Evolutionary conservation across 2,113 vertebrate genomes (phyloP).

Genomic region (Erythrolamprus reginae): DNA sequence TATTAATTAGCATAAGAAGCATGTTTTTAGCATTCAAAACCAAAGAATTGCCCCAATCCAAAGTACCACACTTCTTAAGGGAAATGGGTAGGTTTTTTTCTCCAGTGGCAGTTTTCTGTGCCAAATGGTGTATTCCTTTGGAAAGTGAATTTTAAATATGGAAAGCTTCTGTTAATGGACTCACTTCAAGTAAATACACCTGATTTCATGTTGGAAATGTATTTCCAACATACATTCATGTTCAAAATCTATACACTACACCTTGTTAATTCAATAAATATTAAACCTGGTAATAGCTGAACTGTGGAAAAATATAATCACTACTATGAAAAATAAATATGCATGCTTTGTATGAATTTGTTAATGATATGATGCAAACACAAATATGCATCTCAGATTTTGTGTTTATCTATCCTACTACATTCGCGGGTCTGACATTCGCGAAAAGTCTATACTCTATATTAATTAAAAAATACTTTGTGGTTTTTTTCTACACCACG

Average conservation of each 20-base stretch:
- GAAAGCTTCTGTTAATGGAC: background rate
- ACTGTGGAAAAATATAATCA: background rate
- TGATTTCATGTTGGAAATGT: background rate
- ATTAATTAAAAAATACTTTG: too few relatives aligned
- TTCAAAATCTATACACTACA: background rate
- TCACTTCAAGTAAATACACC: background rate
- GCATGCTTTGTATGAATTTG: background rate
- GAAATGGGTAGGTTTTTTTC: background rate
- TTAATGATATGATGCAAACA: background rate
- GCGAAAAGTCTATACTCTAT: too few relatives aligned
- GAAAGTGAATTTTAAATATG: background rate
- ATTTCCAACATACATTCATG: background rate
- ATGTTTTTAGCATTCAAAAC: background rate
- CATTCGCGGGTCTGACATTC: too few relatives aligned
- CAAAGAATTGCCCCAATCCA: slow-evolving; percentile 11
- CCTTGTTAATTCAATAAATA: background rate
- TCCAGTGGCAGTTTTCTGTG: background rate
- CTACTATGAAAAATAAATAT: background rate
- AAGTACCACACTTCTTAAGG: background rate
- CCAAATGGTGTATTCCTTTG: background rate
- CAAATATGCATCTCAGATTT: background rate
- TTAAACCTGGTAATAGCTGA: background rate
- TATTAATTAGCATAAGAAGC: background rate
- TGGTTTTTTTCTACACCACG: too few relatives aligned
- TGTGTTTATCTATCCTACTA: background rate